Evolutionary conservation across 2,113 vertebrate species (phyloP).

Genomic region (Syngnathus scovelli): DNA sequence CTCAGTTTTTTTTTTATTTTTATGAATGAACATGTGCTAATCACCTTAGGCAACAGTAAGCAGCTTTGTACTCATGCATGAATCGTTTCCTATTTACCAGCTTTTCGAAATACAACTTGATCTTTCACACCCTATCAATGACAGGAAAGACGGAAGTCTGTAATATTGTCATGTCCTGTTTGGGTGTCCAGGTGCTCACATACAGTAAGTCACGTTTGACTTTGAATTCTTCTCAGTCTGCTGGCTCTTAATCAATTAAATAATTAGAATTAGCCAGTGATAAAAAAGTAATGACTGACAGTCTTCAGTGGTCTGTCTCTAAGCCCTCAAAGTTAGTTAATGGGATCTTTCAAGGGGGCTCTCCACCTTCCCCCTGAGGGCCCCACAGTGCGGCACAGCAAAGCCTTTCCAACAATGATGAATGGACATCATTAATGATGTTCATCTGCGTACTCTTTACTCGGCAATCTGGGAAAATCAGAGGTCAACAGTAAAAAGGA

Average conservation of each 20-base stretch:
- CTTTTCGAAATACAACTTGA: slow-evolving; percentile 21
- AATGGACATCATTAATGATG: slow-evolving; percentile 72
- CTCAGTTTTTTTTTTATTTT: slow-evolving; percentile 23
- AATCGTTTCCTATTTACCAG: slow-evolving; percentile 49
- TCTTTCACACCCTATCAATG: slow-evolving; percentile 45
- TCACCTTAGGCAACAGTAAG: slow-evolving; percentile 50
- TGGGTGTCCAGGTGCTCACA: slow-evolving; percentile 62
- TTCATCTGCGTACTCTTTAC: slow-evolving; percentile 69
- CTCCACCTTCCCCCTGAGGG: slow-evolving; percentile 44
- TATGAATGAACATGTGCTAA: slow-evolving; percentile 48
- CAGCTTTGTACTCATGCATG: slow-evolving; percentile 45
- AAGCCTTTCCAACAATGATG: slow-evolving; percentile 62
- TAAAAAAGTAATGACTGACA: neutral
- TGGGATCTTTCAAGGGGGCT: slow-evolving; percentile 44
- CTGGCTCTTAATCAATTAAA: neutral
- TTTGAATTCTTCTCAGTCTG: neutral
- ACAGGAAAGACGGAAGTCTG: slow-evolving; percentile 58
- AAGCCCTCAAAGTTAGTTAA: slow-evolving; percentile 42
- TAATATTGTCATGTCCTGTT: slow-evolving; percentile 58
- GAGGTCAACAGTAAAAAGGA: slow-evolving; percentile 52
- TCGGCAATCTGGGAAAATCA: slow-evolving; percentile 64
- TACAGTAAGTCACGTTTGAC: slow-evolving; percentile 8
- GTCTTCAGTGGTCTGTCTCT: slow-evolving; percentile 26
- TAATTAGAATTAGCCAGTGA: slow-evolving; percentile 11
- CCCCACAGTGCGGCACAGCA: slow-evolving; percentile 55